Evolutionary conservation across 2,113 vertebrate species (phyloP), one percentile per base, ranked within the genome.

Genomic region (Mustela lutreola): DNA sequence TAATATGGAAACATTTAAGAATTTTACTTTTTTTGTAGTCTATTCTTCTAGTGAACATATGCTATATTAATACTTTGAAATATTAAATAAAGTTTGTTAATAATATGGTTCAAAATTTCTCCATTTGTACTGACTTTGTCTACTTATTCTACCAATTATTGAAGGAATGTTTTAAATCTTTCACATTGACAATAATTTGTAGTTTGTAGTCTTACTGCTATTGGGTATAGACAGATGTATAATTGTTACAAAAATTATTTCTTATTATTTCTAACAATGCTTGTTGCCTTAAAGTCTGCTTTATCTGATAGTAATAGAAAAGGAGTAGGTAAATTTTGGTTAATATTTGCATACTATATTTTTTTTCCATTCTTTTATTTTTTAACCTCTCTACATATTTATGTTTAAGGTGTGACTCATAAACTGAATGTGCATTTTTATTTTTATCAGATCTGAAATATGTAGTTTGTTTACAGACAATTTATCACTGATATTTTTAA

Each of bases 381-480:
- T 95, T 94, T 95, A 95, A 78, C 28, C 10, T 91, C 33, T 85
- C 4, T 33, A 71, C 53, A 75, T 89, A 21, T 79, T 94, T 63
- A 39, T 84, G 62, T 80, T 95, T 75, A 84, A 76, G 33, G 4
- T 84, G 50, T 89, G 39, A 82, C 62, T 94, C 76, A 93, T 42
- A 67, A 81, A 97, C 71, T 89, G 8, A 92, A 93, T 71, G 50
- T 60, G 14, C 2, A 91, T 63, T 91, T 95, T 96, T 86, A 76
- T 91, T 97, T 96, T 96, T 60, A 75, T 70, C n/a, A 73, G 78
- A 48, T 92, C 21, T 85, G 58, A 85, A 91, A 70, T 83, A 83
- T 84, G 15, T 21, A 82, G 24, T 85, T 60, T 87, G 36, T 85
- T 93, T 93, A 65, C 11, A 93, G 81, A 80, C 65, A 81, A 79